phyloP scores from a whole-genome alignment of 2,888 invertebrate genomes.

The Platynereis dumerilii region DNA sequence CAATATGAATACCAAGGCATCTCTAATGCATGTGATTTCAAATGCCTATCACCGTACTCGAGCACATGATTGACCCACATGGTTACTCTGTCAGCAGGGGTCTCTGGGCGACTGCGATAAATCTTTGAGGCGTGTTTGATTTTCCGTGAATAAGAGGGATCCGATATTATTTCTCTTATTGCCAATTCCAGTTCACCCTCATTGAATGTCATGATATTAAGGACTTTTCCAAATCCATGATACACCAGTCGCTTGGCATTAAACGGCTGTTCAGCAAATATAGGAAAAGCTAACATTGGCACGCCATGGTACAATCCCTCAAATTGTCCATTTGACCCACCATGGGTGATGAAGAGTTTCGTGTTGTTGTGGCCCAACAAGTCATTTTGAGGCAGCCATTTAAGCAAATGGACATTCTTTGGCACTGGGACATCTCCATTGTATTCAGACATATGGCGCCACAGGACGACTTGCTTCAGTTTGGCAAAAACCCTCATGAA shows the following conservation, averaged over 20 bases:
- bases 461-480: slow-evolving; percentile 1
- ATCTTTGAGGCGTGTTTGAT: slow-evolving; percentile 8
- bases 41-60: not conserved
- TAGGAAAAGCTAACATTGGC: slow-evolving; percentile 3
- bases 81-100: not conserved
- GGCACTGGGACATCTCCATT: not conserved
- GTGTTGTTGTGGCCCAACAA: slow-evolving; percentile 11
- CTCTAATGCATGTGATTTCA: no score
- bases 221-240: slow-evolving; percentile 4
- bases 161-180: not conserved
- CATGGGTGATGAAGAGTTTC: slow-evolving; percentile 8
- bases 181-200: not conserved
- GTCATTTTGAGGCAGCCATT: slow-evolving; percentile 15
- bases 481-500: not conserved
- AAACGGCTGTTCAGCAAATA: slow-evolving; percentile 6
- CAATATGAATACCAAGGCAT: no score
- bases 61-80: slow-evolving; percentile 2
- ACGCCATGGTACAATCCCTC: slow-evolving; percentile 17
- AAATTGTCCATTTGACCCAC: slow-evolving; percentile 4
- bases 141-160: not conserved
- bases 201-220: not conserved
- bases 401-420: not conserved
- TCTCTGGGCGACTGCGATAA: not conserved
- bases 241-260: slow-evolving; percentile 6
- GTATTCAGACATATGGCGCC: not conserved